phyloP scores from a whole-genome alignment of 2,113 vertebrate genomes.

The Calidris pugnax region DNA sequence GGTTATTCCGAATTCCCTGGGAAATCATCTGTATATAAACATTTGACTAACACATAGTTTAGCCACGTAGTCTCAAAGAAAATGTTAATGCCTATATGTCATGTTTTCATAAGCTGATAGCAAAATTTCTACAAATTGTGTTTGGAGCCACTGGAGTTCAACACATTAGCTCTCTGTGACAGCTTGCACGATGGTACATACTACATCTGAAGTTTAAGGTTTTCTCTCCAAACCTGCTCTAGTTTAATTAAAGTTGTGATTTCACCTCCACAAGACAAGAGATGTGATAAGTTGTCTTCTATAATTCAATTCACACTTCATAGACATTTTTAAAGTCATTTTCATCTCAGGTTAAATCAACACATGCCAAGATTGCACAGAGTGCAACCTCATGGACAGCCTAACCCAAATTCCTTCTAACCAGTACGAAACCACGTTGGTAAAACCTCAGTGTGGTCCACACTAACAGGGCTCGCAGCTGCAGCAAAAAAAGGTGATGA shows the following conservation, averaged over 20 bases:
- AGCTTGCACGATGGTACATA: neutral
- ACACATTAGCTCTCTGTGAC: neutral
- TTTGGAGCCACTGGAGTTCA: neutral
- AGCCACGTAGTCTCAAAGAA: neutral
- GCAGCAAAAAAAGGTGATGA: neutral
- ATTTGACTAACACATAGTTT: neutral
- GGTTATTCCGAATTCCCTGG: neutral
- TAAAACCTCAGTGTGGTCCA: neutral
- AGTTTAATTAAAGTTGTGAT: slow-evolving; percentile 9
- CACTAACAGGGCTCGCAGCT: neutral
- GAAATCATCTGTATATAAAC: neutral
- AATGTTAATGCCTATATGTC: neutral
- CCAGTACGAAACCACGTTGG: neutral
- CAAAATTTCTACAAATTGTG: neutral
- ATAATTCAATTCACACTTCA: neutral
- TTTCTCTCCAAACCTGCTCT: neutral
- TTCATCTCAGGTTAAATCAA: neutral
- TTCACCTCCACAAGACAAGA: neutral
- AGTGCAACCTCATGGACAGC: neutral
- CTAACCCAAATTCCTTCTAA: neutral
- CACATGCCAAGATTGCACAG: neutral
- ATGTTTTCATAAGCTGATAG: neutral
- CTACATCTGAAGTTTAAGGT: neutral
- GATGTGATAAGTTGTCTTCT: neutral
- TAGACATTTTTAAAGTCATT: neutral